Evolutionary conservation across 2,113 vertebrate species (phyloP).

Genomic region (Chiloscyllium plagiosum): DNA sequence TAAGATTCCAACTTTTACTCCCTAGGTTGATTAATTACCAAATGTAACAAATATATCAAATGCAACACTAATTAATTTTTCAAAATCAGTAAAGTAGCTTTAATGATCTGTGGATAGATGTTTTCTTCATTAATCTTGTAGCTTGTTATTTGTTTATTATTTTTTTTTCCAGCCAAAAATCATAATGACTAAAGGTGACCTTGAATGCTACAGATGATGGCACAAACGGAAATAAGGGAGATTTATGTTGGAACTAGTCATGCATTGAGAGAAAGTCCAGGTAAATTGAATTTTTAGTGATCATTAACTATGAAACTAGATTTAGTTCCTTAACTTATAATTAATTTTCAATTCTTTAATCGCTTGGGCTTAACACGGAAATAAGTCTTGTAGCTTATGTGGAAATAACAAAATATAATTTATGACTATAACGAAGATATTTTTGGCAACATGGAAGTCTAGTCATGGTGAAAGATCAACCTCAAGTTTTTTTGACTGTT

Average conservation of each 20-base stretch:
- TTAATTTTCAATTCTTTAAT: not conserved
- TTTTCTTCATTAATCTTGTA: not conserved
- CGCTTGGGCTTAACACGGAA: not conserved
- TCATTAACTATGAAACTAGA: not conserved
- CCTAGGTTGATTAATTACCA: not conserved
- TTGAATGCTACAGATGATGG: not conserved
- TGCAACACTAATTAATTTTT: not conserved
- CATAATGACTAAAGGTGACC: not conserved
- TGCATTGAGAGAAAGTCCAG: not conserved
- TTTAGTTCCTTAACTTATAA: not conserved
- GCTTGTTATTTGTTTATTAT: not conserved
- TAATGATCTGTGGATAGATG: not conserved
- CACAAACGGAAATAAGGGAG: not conserved
- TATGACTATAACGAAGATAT: not conserved
- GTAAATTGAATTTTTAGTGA: not conserved
- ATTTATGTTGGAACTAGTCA: not conserved
- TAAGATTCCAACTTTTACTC: not conserved
- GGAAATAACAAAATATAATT: too few species aligned
- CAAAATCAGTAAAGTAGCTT: not conserved
- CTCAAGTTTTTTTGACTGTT: not conserved
- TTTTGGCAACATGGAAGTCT: not conserved
- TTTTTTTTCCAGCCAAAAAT: not conserved
- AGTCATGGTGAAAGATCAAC: not conserved
- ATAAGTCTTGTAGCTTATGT: not conserved
- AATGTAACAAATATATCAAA: not conserved